Conservation (phyloP, 1,140 invertebrate species). For the Pachypeltis micranthus region DNA sequence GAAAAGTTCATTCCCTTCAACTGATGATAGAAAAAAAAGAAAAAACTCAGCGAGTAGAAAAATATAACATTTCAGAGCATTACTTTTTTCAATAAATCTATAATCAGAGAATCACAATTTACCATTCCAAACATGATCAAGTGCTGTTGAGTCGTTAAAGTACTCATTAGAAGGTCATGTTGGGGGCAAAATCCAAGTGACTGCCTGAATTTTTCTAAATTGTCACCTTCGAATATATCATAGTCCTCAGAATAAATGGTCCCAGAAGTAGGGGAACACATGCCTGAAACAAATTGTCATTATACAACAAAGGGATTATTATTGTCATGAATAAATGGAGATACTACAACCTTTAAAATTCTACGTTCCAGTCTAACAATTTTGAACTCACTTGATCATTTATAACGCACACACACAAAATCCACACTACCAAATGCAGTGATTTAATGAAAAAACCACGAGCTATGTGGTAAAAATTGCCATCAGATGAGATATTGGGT, state of each 20-base stretch:
- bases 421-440: background rate
- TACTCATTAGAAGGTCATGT: slow-evolving; percentile 50
- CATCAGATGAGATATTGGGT: too few species aligned
- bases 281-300: slow-evolving; percentile 35
- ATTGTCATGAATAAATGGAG: slow-evolving; percentile 2
- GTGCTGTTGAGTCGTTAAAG: slow-evolving; percentile 49
- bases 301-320: background rate
- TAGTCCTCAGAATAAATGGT: slow-evolving; percentile 52
- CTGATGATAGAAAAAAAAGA: background rate
- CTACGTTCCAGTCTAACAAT: background rate
- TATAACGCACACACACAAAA: background rate
- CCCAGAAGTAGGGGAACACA: slow-evolving; percentile 53
- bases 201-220: slow-evolving; percentile 40
- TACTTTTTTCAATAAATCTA: background rate
- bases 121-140: slow-evolving; percentile 43
- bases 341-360: background rate
- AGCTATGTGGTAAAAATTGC: too few species aligned
- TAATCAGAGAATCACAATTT: background rate
- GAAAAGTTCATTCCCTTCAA: slow-evolving; percentile 34
- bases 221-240: slow-evolving; percentile 43
- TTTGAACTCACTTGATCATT: background rate
- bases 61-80: background rate
- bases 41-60: background rate
- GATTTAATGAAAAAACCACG: background rate
- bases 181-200: slow-evolving; percentile 55